A percentile compares a stretch with the other conserved stretches of the same genome.
Evolutionary conservation across 2,888 invertebrate genomes (phyloP).

Genomic region (Dromius quadrimaculatus): DNA sequence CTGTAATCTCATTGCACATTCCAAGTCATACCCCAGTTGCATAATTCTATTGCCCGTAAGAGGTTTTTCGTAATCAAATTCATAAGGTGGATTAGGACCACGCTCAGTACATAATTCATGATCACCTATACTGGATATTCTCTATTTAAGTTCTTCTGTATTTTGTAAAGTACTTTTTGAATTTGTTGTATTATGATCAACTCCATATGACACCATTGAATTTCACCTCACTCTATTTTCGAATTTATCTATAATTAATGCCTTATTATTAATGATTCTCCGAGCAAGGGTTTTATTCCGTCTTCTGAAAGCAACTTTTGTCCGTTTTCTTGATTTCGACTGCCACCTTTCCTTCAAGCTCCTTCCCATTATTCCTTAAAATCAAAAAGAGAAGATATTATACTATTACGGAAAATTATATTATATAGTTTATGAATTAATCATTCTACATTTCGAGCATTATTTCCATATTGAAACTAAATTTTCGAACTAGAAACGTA

Average conservation of each 20-base stretch:
- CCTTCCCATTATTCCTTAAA: no score
- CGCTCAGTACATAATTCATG: neutral
- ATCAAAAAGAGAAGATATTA: no score
- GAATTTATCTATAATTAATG: neutral
- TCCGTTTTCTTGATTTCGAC: no score
- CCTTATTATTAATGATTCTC: neutral
- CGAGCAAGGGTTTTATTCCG: no score
- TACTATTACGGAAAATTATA: no score
- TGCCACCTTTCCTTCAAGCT: no score
- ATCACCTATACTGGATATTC: slow-evolving; percentile 11
- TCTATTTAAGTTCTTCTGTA: neutral
- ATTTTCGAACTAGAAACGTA: no score
- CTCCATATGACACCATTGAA: neutral
- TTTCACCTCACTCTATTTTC: neutral
- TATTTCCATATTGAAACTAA: no score
- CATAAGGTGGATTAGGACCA: slow-evolving; percentile 2
- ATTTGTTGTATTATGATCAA: neutral
- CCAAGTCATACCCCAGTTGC: slow-evolving; percentile 9
- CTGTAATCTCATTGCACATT: slow-evolving; percentile 26
- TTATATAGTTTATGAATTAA: no score
- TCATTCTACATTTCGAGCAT: no score
- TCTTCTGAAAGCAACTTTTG: no score
- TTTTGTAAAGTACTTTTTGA: neutral
- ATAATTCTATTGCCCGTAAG: slow-evolving; percentile 24
- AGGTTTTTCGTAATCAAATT: slow-evolving; percentile 35